Percentiles rank a stretch among this genome's conserved stretches.
These are phyloP conservation scores for Rhaphigaster nebulosa DNA, from an alignment of 2,888 invertebrate genomes.

Conservation along the genomic window DNA sequence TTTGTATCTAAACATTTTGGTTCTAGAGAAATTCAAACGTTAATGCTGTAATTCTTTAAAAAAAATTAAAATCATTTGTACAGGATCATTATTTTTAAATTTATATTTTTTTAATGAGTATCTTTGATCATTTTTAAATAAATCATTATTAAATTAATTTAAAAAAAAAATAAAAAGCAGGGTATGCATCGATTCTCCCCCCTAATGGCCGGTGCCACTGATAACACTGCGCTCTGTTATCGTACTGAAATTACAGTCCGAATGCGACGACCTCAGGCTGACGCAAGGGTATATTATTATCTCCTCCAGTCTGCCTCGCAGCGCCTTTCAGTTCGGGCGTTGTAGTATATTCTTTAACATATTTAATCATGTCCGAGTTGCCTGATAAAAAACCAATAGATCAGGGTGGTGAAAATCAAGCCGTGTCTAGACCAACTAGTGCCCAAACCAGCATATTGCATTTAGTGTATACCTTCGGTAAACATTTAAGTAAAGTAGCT, in stretches of 20 bases:
- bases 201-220: not conserved
- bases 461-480: constrained; percentile 75
- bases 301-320: constrained; percentile 31
- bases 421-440: constrained; percentile 55
- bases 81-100: too few relatives aligned
- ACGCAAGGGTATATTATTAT: constrained; percentile 46
- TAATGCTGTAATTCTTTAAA: too few relatives aligned
- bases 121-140: too few relatives aligned
- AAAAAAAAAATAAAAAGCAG: not conserved
- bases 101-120: too few relatives aligned
- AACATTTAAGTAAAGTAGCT: constrained; percentile 81
- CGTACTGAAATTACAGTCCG: not conserved
- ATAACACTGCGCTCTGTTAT: constrained; percentile 27
- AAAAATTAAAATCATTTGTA: too few relatives aligned
- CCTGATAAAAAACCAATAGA: constrained; percentile 3
- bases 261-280: constrained; percentile 45
- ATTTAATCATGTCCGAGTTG: constrained; percentile 45
- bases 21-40: too few relatives aligned
- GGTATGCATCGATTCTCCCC: not conserved
- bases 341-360: not conserved
- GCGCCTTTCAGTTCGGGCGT: constrained; percentile 41
- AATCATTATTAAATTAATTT: not conserved
- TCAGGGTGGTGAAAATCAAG: constrained; percentile 12
- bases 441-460: constrained; percentile 73
- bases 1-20: too few relatives aligned